Conservation (phyloP, 2,113 vertebrate species). For the Melozone crissalis region DNA sequence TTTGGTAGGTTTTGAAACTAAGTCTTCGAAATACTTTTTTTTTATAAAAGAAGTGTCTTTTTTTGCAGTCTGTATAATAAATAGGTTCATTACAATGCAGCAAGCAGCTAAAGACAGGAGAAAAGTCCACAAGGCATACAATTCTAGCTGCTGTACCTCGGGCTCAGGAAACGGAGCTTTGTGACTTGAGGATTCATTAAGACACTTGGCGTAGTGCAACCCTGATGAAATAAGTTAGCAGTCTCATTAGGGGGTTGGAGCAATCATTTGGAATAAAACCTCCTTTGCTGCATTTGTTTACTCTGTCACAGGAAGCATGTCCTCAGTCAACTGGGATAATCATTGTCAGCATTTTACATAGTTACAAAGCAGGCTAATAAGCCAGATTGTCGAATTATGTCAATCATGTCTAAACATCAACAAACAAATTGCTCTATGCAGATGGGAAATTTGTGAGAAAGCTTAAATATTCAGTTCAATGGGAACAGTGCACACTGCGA, state of each 20-base stretch:
- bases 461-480: not conserved
- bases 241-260: slow-evolving; percentile 49
- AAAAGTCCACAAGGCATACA: not conserved
- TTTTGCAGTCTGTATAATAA: slow-evolving; percentile 26
- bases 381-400: slow-evolving; percentile 45
- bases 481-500: not conserved
- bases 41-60: not conserved
- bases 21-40: not conserved
- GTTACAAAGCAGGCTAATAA: slow-evolving; percentile 61
- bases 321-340: slow-evolving; percentile 53
- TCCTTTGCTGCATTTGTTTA: slow-evolving; percentile 27
- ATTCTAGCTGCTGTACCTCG: not conserved
- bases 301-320: slow-evolving; percentile 12
- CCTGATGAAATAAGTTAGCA: slow-evolving; percentile 44
- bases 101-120: not conserved
- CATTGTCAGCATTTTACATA: slow-evolving; percentile 18
- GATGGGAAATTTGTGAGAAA: slow-evolving; percentile 30
- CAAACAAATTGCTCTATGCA: slow-evolving; percentile 34
- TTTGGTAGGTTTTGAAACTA: slow-evolving; percentile 17
- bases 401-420: slow-evolving; percentile 57
- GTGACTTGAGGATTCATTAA: slow-evolving; percentile 47
- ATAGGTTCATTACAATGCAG: not conserved
- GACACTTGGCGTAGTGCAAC: not conserved
- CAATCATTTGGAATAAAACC: slow-evolving; percentile 49
- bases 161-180: not conserved